A percentile compares a stretch with the other conserved stretches of the same genome.
Conservation (phyloP, 2,797 vertebrate species). For the Apogon talboti region DNA sequence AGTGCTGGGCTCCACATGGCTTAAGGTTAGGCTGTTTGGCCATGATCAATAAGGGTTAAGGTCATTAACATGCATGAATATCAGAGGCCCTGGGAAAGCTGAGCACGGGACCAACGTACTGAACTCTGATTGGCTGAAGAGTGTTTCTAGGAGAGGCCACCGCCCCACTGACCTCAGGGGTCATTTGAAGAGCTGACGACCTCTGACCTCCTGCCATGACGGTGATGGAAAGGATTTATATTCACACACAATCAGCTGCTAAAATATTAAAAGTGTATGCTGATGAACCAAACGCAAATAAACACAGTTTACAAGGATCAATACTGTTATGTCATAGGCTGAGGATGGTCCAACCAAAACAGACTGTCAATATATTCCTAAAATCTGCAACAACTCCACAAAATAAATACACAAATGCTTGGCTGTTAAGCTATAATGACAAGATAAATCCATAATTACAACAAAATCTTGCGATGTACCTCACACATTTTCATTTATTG, state of each 20-base stretch:
- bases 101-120: constrained; percentile 41
- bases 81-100: constrained; percentile 77
- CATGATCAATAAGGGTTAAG: constrained; percentile 78
- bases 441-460: constrained; percentile 6
- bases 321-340: constrained; percentile 3
- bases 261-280: constrained; percentile 42
- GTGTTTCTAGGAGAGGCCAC: constrained; percentile 47
- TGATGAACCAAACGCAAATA: constrained; percentile 41
- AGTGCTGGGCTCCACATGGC: constrained; percentile 57
- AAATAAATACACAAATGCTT: not conserved
- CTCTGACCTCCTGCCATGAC: constrained; percentile 61
- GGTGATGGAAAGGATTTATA: constrained; percentile 51
- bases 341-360: not conserved
- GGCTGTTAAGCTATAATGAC: not conserved
- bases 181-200: constrained; percentile 65
- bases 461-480: constrained; percentile 12
- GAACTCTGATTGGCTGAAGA: constrained; percentile 67
- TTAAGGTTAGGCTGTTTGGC: constrained; percentile 59
- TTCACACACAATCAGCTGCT: constrained; percentile 46
- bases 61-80: constrained; percentile 85
- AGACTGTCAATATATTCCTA: not conserved
- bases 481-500: too few species aligned
- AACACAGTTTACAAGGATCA: constrained; percentile 30
- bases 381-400: too few species aligned
- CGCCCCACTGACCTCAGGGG: constrained; percentile 60